Evolutionary conservation across 1,140 invertebrate genomes (phyloP).

Genomic region (Ceratosolen fusciceps): DNA sequence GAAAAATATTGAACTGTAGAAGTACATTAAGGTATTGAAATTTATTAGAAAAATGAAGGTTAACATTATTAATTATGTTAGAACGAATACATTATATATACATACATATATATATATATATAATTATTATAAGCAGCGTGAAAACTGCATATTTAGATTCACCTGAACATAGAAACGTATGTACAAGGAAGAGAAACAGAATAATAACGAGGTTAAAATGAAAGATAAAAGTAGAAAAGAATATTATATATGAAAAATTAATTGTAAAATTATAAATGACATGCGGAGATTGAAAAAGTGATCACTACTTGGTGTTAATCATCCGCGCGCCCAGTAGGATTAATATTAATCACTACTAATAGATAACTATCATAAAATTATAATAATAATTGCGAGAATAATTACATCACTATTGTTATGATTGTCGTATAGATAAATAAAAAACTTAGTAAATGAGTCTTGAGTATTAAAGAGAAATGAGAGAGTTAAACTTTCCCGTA

Average conservation of each 20-base stretch:
- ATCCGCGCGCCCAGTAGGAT: not conserved
- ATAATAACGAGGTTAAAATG: not conserved
- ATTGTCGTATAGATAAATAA: constrained; percentile 38
- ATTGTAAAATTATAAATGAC: constrained; percentile 44
- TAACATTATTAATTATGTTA: constrained; percentile 49
- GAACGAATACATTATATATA: constrained; percentile 50
- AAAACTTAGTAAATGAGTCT: constrained; percentile 9
- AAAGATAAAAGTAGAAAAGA: not conserved
- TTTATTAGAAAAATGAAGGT: constrained; percentile 43
- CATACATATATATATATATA: constrained; percentile 19
- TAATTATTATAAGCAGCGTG: constrained; percentile 50
- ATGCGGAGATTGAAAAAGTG: constrained; percentile 6
- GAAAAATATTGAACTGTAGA: constrained; percentile 43
- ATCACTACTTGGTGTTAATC: not conserved
- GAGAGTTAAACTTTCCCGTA: constrained; percentile 7
- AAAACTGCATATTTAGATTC: constrained; percentile 53
- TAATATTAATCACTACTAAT: constrained; percentile 29
- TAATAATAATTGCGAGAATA: constrained; percentile 28
- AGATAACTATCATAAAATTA: constrained; percentile 34
- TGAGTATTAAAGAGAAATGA: constrained; percentile 39
- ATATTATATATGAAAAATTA: constrained; percentile 25
- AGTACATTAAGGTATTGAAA: constrained; percentile 50
- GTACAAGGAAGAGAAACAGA: constrained; percentile 27
- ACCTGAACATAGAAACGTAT: constrained; percentile 51
- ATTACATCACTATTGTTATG: constrained; percentile 26